These are phyloP conservation scores for Sebastes hubbsi DNA, from an alignment of 2,797 vertebrate genomes.

Conservation along the genomic window DNA sequence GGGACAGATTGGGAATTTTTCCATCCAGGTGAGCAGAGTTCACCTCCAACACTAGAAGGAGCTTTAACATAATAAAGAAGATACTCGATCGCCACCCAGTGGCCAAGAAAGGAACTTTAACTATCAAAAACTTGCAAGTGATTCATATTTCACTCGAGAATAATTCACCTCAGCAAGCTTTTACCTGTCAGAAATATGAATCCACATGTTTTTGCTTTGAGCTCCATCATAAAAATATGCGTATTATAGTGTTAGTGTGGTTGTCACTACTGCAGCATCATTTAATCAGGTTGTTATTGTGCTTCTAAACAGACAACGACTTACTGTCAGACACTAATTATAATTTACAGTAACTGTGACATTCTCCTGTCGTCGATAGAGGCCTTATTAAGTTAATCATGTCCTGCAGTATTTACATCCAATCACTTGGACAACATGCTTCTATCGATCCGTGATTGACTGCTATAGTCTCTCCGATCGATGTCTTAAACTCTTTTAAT, in stretches of 20 bases:
- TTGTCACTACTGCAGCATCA: not conserved
- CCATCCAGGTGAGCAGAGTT: no score
- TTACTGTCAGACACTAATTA: slow-evolving; percentile 23
- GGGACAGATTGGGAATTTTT: not conserved
- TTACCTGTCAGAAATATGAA: not conserved
- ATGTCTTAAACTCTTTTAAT: not conserved
- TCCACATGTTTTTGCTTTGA: not conserved
- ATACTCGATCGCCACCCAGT: slow-evolving; percentile 74
- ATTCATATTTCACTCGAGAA: slow-evolving; percentile 4
- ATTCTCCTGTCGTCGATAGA: slow-evolving; percentile 25
- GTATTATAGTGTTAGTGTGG: fast-evolving
- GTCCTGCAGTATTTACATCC: slow-evolving; percentile 27
- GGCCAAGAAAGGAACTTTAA: slow-evolving; percentile 29
- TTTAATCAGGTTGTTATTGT: not conserved
- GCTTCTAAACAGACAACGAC: slow-evolving; percentile 10
- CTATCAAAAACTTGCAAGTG: not conserved
- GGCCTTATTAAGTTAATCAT: slow-evolving; percentile 40
- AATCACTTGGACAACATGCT: slow-evolving; percentile 35
- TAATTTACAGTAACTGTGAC: slow-evolving; percentile 32
- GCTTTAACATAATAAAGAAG: slow-evolving; percentile 24
- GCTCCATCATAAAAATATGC: fast-evolving
- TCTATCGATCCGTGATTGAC: slow-evolving; percentile 53
- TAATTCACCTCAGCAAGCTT: not conserved
- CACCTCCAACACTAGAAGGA: not conserved
- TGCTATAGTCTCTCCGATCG: slow-evolving; percentile 21